Conservation (phyloP, 2,888 invertebrate species). For the Drosophila diplacantha region DNA sequence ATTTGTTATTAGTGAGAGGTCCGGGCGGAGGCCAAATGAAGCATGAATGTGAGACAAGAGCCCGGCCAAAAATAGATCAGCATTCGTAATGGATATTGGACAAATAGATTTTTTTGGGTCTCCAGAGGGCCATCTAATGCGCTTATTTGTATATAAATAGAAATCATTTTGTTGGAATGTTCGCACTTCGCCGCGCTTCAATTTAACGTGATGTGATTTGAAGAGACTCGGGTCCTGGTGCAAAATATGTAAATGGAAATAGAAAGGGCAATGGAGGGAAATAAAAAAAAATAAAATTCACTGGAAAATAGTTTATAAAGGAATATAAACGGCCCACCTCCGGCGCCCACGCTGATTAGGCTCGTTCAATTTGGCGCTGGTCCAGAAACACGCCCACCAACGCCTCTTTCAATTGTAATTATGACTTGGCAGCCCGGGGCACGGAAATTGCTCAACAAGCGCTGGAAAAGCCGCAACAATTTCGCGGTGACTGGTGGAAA, state of each 20-base stretch:
- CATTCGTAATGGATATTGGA: slow-evolving; percentile 45
- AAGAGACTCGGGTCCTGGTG: slow-evolving; percentile 14
- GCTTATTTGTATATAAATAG: slow-evolving; percentile 45
- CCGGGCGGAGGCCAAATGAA: slow-evolving; percentile 47
- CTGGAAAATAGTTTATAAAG: slow-evolving; percentile 47
- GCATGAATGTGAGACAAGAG: slow-evolving; percentile 40
- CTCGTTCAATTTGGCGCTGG: slow-evolving; percentile 35
- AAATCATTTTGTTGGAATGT: slow-evolving; percentile 27
- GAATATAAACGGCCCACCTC: slow-evolving; percentile 12
- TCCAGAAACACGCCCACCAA: slow-evolving; percentile 4
- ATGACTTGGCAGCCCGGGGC: slow-evolving; percentile 45
- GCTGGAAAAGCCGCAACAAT: slow-evolving; percentile 29
- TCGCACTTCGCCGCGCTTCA: slow-evolving; percentile 18
- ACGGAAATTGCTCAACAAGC: slow-evolving; percentile 26
- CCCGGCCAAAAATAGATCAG: slow-evolving; percentile 36
- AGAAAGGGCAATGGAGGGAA: slow-evolving; percentile 3
- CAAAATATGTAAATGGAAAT: slow-evolving; percentile 17
- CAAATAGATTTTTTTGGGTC: slow-evolving; percentile 39
- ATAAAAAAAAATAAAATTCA: slow-evolving; percentile 8
- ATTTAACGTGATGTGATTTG: slow-evolving; percentile 49
- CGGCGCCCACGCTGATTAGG: slow-evolving; percentile 43
- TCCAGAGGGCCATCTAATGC: slow-evolving; percentile 17
- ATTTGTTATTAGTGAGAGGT: slow-evolving; percentile 54
- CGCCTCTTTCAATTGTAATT: slow-evolving; percentile 42
- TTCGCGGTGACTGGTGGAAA: slow-evolving; percentile 46